These are phyloP conservation scores for Aculops lycopersici DNA, from an alignment of 1,140 invertebrate species.

Conservation along the genomic window DNA sequence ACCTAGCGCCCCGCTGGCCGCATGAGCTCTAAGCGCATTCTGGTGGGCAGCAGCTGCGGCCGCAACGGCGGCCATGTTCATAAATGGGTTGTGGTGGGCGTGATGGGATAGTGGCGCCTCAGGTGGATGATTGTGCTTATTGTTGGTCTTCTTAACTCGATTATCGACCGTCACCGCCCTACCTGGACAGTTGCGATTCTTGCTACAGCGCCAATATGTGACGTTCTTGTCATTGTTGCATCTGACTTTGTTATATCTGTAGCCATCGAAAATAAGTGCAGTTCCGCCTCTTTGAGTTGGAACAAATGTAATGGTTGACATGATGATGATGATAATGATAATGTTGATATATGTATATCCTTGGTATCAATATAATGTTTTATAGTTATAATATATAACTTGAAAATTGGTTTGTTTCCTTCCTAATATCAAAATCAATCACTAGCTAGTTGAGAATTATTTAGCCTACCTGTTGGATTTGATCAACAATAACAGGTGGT, in stretches of 20 bases:
- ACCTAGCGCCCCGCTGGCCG: too few relatives aligned
- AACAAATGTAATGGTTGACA: conserved; percentile 9
- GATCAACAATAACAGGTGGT: too few relatives aligned
- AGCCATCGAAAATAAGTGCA: conserved; percentile 13
- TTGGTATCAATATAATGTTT: too few relatives aligned
- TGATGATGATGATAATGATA: too few relatives aligned
- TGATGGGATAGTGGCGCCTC: conserved; percentile 8
- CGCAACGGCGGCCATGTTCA: not conserved
- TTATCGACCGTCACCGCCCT: conserved; percentile 14
- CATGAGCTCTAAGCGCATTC: too few relatives aligned
- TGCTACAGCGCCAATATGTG: conserved; percentile 12
- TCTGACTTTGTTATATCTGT: conserved; percentile 14
- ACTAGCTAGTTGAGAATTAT: too few relatives aligned
- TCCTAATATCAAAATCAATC: too few relatives aligned
- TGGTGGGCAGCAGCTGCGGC: not conserved
- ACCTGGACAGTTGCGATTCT: conserved; percentile 13
- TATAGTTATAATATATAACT: too few relatives aligned
- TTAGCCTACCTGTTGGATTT: too few relatives aligned
- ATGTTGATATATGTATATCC: too few relatives aligned
- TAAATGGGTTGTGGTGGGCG: not conserved
- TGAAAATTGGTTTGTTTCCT: too few relatives aligned
- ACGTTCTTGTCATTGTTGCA: conserved; percentile 14
- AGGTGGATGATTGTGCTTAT: conserved; percentile 14
- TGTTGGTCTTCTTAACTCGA: conserved; percentile 14
- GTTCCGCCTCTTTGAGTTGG: conserved; percentile 13